A percentile compares a stretch with the other conserved stretches of the same genome.
Conservation (phyloP, 2,888 invertebrate species). For the Acleris literana region DNA sequence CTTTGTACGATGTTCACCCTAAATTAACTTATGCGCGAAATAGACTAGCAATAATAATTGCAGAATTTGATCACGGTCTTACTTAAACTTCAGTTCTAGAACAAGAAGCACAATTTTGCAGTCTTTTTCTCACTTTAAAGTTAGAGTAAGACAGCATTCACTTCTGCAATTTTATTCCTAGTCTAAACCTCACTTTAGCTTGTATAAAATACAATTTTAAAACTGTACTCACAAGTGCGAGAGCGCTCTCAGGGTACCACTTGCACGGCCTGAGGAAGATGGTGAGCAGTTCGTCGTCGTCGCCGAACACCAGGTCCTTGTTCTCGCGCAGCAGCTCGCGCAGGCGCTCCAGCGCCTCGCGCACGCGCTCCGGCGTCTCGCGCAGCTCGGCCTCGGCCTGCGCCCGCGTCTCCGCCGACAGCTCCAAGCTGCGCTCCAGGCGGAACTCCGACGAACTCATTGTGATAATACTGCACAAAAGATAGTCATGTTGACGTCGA, state of each 20-base stretch:
- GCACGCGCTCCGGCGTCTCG: conserved; percentile 87
- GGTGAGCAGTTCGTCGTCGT: conserved; percentile 90
- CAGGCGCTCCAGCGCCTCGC: conserved; percentile 84
- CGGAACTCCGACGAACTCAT: conserved; percentile 78
- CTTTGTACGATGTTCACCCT: too few relatives aligned
- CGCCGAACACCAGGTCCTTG: conserved; percentile 86
- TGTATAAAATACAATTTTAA: background rate
- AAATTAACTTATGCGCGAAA: too few relatives aligned
- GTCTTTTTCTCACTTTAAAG: too few relatives aligned
- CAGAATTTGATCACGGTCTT: too few relatives aligned
- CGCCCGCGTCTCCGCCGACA: conserved; percentile 82
- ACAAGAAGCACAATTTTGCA: too few relatives aligned
- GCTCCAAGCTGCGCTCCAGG: conserved; percentile 83
- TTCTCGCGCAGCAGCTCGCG: conserved; percentile 86
- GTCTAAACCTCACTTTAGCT: too few relatives aligned
- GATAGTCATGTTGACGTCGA: too few relatives aligned
- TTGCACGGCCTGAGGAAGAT: conserved; percentile 92
- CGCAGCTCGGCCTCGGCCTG: conserved; percentile 86
- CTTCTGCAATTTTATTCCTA: too few relatives aligned
- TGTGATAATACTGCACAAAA: conserved; percentile 11
- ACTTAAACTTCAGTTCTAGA: too few relatives aligned
- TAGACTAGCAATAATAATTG: too few relatives aligned
- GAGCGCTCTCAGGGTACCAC: conserved; percentile 92
- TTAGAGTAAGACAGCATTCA: too few relatives aligned
- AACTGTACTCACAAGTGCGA: conserved; percentile 86